phyloP scores from a whole-genome alignment of 2,797 vertebrate genomes.

The Eidolon dupreanum region DNA sequence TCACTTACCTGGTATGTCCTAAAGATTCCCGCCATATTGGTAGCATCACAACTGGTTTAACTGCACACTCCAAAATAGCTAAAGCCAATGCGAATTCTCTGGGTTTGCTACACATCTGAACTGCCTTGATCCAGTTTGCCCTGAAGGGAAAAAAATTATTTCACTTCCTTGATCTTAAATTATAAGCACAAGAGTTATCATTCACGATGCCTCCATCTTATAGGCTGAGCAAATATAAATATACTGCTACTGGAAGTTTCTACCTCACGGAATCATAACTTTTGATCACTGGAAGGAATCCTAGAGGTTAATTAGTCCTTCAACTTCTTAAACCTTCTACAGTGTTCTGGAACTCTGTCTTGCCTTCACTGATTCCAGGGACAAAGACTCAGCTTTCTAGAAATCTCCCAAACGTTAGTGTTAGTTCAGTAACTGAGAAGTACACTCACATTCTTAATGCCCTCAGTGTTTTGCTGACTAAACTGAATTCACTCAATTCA shows the following conservation, averaged over 20 bases:
- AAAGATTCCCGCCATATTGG: slow-evolving; percentile 97
- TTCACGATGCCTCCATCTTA: not conserved
- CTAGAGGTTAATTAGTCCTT: not conserved
- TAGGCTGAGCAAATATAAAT: not conserved
- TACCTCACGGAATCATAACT: not conserved
- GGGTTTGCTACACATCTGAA: slow-evolving; percentile 99
- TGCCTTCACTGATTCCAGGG: not conserved
- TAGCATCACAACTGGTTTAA: slow-evolving; percentile 98
- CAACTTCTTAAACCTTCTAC: not conserved
- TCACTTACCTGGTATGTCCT: slow-evolving; percentile 95
- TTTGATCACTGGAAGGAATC: not conserved
- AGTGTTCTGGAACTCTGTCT: not conserved
- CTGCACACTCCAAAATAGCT: slow-evolving; percentile 98
- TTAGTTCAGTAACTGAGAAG: not conserved
- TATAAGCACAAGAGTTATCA: not conserved
- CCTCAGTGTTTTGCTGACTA: not conserved
- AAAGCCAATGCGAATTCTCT: slow-evolving; percentile 98
- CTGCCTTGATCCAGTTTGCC: slow-evolving; percentile 99
- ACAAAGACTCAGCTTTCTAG: not conserved
- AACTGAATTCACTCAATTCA: not conserved
- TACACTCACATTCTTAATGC: not conserved
- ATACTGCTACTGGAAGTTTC: not conserved
- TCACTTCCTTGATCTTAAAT: not conserved
- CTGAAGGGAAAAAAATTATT: slow-evolving; percentile 81
- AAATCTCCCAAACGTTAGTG: not conserved